Conservation (phyloP, 2,888 invertebrate species). For the Amphipoea oculea region DNA sequence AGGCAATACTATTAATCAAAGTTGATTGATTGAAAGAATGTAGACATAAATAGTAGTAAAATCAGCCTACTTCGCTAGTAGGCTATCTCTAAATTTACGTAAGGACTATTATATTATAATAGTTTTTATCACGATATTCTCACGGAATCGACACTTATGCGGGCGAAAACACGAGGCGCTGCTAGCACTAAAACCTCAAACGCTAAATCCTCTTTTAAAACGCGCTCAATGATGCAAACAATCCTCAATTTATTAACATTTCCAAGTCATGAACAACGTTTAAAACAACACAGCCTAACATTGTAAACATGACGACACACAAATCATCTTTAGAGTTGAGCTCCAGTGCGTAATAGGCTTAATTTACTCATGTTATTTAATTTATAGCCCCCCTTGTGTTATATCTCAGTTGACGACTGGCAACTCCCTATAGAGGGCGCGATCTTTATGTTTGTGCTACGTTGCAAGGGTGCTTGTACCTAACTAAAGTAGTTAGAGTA, state of each 20-base stretch:
- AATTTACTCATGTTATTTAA: conserved; percentile 72
- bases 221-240: neutral
- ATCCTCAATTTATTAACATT: neutral
- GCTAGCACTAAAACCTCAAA: neutral
- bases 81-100: too few relatives aligned
- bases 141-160: neutral
- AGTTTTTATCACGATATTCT: neutral
- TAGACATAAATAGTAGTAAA: too few relatives aligned
- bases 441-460: conserved; percentile 3
- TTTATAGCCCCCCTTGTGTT: conserved; percentile 68
- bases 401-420: conserved; percentile 65
- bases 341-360: conserved; percentile 70
- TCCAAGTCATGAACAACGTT: conserved; percentile 18
- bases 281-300: conserved; percentile 27
- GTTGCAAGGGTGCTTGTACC: neutral
- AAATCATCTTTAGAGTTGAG: conserved; percentile 62
- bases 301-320: conserved; percentile 50
- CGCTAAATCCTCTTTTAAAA: neutral
- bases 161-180: neutral
- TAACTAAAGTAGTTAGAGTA: neutral
- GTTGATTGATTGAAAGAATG: too few relatives aligned
- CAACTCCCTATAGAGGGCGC: conserved; percentile 4
- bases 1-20: too few relatives aligned
- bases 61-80: too few relatives aligned
- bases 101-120: too few relatives aligned